These are phyloP conservation scores for Myzus persicae DNA, from an alignment of 1,140 invertebrate species.

Conservation along the genomic window DNA sequence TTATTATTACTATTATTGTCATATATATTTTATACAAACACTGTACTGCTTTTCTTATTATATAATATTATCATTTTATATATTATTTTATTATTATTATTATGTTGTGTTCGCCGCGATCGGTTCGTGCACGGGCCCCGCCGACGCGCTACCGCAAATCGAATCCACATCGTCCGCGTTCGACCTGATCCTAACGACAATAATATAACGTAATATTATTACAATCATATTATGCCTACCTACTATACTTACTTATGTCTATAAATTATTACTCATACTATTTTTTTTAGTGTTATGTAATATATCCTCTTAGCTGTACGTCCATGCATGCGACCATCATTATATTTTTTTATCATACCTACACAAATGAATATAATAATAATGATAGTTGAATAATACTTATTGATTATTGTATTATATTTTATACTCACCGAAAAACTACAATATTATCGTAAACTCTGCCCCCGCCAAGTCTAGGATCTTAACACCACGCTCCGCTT, in stretches of 20 bases:
- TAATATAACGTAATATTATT: not conserved
- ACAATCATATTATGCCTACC: not conserved
- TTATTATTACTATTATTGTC: conserved; percentile 37
- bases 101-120: not conserved
- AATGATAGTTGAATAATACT: not conserved
- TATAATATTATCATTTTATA: not conserved
- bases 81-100: not conserved
- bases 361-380: not conserved
- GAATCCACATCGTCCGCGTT: not conserved
- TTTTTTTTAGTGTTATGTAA: not conserved
- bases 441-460: not conserved
- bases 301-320: not conserved
- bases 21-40: not conserved
- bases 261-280: not conserved
- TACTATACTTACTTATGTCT: not conserved
- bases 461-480: not conserved
- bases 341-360: not conserved
- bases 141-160: not conserved
- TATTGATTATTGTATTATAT: not conserved
- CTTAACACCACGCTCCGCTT: not conserved
- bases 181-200: not conserved
- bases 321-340: not conserved
- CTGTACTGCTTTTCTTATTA: not conserved
- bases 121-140: not conserved
- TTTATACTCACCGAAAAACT: not conserved